Conservation (phyloP, 2,113 vertebrate genomes). For the Gobiocypris rarus region DNA sequence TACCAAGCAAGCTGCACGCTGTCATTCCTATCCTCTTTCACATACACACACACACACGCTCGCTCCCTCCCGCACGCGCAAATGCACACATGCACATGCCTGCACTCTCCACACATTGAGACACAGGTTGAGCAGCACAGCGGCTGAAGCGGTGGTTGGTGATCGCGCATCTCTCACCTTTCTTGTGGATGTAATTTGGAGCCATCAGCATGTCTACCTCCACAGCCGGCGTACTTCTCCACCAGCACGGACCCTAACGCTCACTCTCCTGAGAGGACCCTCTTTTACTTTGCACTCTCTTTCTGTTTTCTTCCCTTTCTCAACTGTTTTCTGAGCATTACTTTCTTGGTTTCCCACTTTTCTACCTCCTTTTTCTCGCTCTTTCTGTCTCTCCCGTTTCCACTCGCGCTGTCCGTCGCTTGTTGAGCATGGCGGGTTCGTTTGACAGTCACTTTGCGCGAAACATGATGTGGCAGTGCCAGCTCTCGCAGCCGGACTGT, state of each 20-base stretch:
- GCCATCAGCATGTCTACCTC: constrained; percentile 48
- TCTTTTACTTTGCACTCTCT: neutral
- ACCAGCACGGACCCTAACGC: constrained; percentile 49
- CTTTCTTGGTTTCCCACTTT: neutral
- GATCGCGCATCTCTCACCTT: constrained; percentile 39
- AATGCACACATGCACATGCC: constrained; percentile 23
- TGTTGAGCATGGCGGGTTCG: constrained; percentile 94
- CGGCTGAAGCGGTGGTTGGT: constrained; percentile 17
- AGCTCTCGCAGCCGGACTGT: constrained; percentile 98
- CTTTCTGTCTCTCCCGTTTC: constrained; percentile 25
- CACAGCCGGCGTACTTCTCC: constrained; percentile 30
- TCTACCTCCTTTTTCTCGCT: neutral
- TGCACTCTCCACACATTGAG: constrained; percentile 40
- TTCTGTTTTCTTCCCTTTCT: constrained; percentile 31
- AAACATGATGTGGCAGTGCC: constrained; percentile 99
- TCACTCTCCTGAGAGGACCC: constrained; percentile 24
- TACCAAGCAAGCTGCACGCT: constrained; percentile 86
- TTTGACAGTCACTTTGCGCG: constrained; percentile 97
- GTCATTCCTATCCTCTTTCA: constrained; percentile 61
- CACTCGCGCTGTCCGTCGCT: constrained; percentile 77
- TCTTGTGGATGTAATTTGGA: constrained; percentile 54
- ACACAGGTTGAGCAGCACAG: constrained; percentile 40
- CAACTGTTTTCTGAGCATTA: neutral
- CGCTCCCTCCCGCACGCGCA: constrained; percentile 1
- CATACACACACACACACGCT: constrained; percentile 70